Base-by-base conservation (phyloP, 2,113 vertebrate species). In the Ptyas mucosa region DNA sequence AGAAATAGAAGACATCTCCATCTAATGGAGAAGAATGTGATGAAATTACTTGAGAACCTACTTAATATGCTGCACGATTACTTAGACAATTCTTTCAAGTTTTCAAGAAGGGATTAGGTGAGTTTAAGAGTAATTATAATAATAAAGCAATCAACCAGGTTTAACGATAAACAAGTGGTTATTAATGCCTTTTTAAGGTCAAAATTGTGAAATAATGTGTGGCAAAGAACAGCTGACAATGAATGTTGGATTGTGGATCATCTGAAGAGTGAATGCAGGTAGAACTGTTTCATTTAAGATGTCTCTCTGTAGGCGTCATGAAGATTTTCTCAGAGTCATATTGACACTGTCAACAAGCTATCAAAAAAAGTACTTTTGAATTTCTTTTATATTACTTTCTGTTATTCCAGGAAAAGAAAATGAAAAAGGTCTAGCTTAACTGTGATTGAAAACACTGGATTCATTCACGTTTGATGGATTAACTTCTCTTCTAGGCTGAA, bases 371-470 rank as follows among this genome's bases (percentile, higher is more conserved):
- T 34, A 34, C 20, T 57, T 86, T 52, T 43, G 7, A 61, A 26
- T 10, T 92, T 57, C 61, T 81, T 69, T 89, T 89, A 51, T 26
- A 81, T 43, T 34, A 29, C 88, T 90, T 90, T 20, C 54, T 53
- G 91, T 26, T 46, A 1, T 26, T 21, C 87, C 10, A 92, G 20
- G 85, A 55, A 26, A 2, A 93, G 0, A 91, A 58, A 52, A 58
- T 51, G 85, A 95, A 95, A 55, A n/a, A n/a, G 29, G 43, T 95
- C 81, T 52, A 64, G 8, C 11, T 92, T 52, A 93, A 43, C 91
- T 54, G 51, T 11, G 94, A 87, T 18, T 43, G 26, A 53, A 92
- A 92, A 24, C 51, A 90, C 75, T 0, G 0, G 49, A 29, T 95
- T 95, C 29, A 6, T n/a, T 94, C 86, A 34, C 54, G 24, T 29